These are phyloP conservation scores for Eueides isabella DNA, from an alignment of 1,140 invertebrate genomes.

Conservation along the genomic window DNA sequence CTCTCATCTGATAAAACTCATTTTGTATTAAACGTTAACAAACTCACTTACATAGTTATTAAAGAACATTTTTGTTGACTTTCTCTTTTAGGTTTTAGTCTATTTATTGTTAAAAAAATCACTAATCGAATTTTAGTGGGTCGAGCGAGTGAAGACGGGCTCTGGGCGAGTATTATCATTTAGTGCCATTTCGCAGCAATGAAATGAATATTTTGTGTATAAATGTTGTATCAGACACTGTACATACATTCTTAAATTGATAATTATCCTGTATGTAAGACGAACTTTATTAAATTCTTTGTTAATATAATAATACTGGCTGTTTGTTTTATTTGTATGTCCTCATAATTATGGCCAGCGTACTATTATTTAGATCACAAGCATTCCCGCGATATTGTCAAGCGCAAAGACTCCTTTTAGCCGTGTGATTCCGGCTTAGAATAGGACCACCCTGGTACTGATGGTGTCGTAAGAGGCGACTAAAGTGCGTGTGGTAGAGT, in stretches of 20 bases:
- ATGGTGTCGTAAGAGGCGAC: too few species aligned
- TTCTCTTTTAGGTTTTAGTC: not conserved
- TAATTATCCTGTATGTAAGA: slow-evolving; percentile 58
- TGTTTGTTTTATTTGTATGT: slow-evolving; percentile 39
- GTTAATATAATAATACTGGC: slow-evolving; percentile 60
- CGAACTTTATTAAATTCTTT: slow-evolving; percentile 76
- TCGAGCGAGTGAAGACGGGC: slow-evolving; percentile 14
- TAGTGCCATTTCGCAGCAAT: slow-evolving; percentile 42
- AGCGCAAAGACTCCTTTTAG: too few species aligned
- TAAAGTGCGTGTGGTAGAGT: too few species aligned
- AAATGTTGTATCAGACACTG: slow-evolving; percentile 54
- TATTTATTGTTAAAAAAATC: not conserved
- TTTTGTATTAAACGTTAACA: too few species aligned
- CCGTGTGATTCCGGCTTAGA: too few species aligned
- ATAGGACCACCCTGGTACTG: too few species aligned
- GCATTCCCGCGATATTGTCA: too few species aligned
- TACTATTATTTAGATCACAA: too few species aligned
- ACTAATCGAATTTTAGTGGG: slow-evolving; percentile 29
- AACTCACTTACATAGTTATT: too few species aligned
- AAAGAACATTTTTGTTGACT: not conserved
- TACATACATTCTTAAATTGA: slow-evolving; percentile 59
- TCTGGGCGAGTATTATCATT: slow-evolving; percentile 30
- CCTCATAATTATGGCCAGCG: too few species aligned
- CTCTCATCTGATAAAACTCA: too few species aligned
- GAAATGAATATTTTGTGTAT: slow-evolving; percentile 48